Conservation (phyloP, 2,797 vertebrate species). For the Lagocephalus sceleratus region DNA sequence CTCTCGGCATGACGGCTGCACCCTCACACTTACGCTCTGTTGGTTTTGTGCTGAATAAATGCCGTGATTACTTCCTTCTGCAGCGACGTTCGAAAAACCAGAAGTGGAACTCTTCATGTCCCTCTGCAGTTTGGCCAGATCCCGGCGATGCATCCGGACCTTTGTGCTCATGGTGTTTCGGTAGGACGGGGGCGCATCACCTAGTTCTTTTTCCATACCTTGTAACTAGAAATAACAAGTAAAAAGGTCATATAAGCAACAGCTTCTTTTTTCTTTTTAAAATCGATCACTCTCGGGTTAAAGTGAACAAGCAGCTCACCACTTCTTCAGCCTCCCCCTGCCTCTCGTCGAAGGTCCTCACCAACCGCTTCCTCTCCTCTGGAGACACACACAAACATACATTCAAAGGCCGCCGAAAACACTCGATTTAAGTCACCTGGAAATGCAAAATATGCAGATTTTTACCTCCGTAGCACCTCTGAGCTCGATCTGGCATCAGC, state of each 20-base stretch:
- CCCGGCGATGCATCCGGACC: slow-evolving; percentile 84
- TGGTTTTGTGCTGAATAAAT: slow-evolving; percentile 85
- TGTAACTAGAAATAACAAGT: slow-evolving; percentile 72
- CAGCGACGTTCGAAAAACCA: slow-evolving; percentile 55
- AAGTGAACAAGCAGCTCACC: slow-evolving; percentile 67
- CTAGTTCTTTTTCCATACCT: slow-evolving; percentile 93
- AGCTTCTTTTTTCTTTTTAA: neutral
- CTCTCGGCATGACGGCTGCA: too few relatives aligned
- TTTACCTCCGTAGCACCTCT: slow-evolving; percentile 78
- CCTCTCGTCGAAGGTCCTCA: slow-evolving; percentile 90
- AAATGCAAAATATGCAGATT: neutral
- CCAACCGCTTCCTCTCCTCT: slow-evolving; percentile 93
- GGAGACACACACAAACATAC: slow-evolving; percentile 1
- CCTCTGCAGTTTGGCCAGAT: slow-evolving; percentile 87
- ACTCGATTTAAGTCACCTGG: too few relatives aligned
- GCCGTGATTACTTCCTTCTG: slow-evolving; percentile 71
- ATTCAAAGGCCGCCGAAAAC: neutral
- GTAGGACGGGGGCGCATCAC: slow-evolving; percentile 82
- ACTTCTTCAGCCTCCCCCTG: slow-evolving; percentile 91
- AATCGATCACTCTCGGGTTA: neutral
- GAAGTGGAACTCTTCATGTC: slow-evolving; percentile 80
- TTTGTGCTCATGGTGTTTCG: slow-evolving; percentile 87
- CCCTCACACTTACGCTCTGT: slow-evolving; percentile 81
- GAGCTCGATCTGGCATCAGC: slow-evolving; percentile 75
- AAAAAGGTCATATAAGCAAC: neutral